Conservation (phyloP, 2,888 invertebrate genomes). For the Pycnomerus fuliginosus region DNA sequence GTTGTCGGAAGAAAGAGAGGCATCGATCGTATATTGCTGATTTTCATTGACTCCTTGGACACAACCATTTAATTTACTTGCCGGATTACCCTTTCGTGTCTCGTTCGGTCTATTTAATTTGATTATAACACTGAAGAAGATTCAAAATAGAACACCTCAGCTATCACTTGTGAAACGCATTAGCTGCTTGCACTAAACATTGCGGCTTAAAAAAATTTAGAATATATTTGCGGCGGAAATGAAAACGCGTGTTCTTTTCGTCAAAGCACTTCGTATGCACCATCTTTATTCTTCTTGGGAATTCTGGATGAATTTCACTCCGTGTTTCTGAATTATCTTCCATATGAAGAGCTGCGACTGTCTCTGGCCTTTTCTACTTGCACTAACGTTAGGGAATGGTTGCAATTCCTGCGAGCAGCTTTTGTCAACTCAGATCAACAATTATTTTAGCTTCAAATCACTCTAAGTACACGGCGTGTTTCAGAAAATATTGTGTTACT, state of each 20-base stretch:
- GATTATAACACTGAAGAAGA: no score
- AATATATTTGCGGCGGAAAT: conserved; percentile 26
- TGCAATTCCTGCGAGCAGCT: conserved; percentile 22
- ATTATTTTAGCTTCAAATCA: no score
- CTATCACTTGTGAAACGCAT: conserved; percentile 24
- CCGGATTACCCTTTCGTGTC: conserved; percentile 8
- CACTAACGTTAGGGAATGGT: conserved; percentile 15
- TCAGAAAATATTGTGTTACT: no score
- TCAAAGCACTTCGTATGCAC: conserved; percentile 31
- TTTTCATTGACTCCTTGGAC: conserved; percentile 22
- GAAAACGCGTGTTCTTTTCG: conserved; percentile 19
- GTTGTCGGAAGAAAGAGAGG: conserved; percentile 1
- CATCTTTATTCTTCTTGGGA: conserved; percentile 23
- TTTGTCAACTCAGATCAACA: no score
- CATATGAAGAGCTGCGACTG: conserved; percentile 27
- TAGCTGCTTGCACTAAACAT: conserved; percentile 25
- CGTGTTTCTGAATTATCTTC: conserved; percentile 28
- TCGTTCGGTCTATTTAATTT: no score
- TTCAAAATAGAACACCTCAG: conserved; percentile 20
- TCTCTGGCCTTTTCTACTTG: conserved; percentile 10
- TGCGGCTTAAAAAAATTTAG: conserved; percentile 17
- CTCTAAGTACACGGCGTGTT: no score
- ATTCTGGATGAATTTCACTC: conserved; percentile 28
- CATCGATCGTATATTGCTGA: conserved; percentile 18
- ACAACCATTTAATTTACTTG: conserved; percentile 9